Conservation (phyloP, 2,797 vertebrate genomes). For the Syngnathus rostellatus region DNA sequence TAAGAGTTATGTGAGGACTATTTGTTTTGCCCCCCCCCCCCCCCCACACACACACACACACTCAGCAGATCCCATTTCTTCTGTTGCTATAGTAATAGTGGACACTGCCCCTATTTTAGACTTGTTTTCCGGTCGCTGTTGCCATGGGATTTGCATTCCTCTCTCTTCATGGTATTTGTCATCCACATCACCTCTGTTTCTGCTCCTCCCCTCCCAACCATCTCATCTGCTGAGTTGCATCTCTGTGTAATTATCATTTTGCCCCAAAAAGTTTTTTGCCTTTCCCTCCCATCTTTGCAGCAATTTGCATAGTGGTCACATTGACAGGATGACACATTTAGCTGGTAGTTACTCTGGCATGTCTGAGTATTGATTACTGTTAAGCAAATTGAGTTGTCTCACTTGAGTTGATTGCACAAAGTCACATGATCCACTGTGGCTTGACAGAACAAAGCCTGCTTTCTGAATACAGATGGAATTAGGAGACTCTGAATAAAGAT, state of each 20-base stretch:
- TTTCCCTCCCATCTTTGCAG: slow-evolving; percentile 34
- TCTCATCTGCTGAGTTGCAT: slow-evolving; percentile 57
- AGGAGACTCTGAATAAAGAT: too few relatives aligned
- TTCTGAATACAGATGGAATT: background rate
- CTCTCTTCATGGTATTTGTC: slow-evolving; percentile 48
- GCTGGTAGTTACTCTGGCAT: slow-evolving; percentile 8
- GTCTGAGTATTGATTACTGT: slow-evolving; percentile 3
- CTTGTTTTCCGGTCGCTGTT: slow-evolving; percentile 80
- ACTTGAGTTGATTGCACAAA: background rate
- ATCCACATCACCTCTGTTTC: slow-evolving; percentile 38
- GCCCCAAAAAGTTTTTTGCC: slow-evolving; percentile 17
- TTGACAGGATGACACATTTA: background rate
- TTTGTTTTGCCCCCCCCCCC: slow-evolving; percentile 61
- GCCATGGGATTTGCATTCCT: slow-evolving; percentile 80
- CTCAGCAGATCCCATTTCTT: slow-evolving; percentile 71
- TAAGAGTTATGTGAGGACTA: slow-evolving; percentile 46
- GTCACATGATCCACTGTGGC: background rate
- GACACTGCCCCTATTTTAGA: slow-evolving; percentile 84
- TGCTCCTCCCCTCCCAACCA: slow-evolving; percentile 24
- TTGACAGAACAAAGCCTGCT: background rate
- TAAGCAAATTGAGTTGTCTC: background rate
- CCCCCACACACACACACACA: background rate
- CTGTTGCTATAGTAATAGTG: slow-evolving; percentile 83
- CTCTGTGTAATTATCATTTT: slow-evolving; percentile 30
- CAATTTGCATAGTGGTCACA: slow-evolving; percentile 39